Percentiles rank a stretch among this genome's conserved stretches.
phyloP scores from a whole-genome alignment of 2,797 vertebrate genomes.

The Melanotaenia nigrans region DNA sequence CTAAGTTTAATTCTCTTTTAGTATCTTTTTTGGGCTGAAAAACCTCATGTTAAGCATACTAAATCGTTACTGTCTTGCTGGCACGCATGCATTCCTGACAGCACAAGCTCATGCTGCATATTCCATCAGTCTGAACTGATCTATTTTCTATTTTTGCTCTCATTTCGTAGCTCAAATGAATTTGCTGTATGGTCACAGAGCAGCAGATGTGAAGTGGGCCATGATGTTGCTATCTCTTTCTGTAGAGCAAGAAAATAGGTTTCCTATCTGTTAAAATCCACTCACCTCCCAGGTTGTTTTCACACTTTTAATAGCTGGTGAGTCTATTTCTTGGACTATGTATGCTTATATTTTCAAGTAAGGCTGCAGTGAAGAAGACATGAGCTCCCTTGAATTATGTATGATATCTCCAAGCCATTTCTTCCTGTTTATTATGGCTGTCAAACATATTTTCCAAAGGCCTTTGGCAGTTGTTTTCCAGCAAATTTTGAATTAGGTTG shows the following conservation, averaged over 20 bases:
- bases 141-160: constrained; percentile 38
- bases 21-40: constrained; percentile 28
- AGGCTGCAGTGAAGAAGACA: constrained; percentile 51
- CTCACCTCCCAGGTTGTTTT: constrained; percentile 52
- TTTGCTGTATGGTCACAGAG: constrained; percentile 31
- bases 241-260: constrained; percentile 17
- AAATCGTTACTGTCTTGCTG: constrained; percentile 16
- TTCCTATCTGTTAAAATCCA: constrained; percentile 42
- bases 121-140: constrained; percentile 40
- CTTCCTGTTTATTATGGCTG: constrained; percentile 63
- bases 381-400: constrained; percentile 72
- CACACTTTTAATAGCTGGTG: constrained; percentile 59
- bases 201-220: constrained; percentile 41
- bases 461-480: constrained; percentile 65
- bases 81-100: constrained; percentile 21
- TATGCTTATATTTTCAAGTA: constrained; percentile 56
- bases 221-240: constrained; percentile 30
- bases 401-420: constrained; percentile 69
- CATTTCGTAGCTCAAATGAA: constrained; percentile 44
- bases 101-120: constrained; percentile 37
- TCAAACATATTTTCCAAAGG: constrained; percentile 69
- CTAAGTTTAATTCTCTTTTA: constrained; percentile 37
- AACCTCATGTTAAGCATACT: constrained; percentile 18
- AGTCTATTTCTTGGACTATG: constrained; percentile 55
- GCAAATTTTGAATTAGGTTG: constrained; percentile 64